Evolutionary conservation across 92 coral and sea anemone species (phyloP), one percentile per base, ranked within the genome.

Genomic region (Hydrozoanthus gracilis): DNA sequence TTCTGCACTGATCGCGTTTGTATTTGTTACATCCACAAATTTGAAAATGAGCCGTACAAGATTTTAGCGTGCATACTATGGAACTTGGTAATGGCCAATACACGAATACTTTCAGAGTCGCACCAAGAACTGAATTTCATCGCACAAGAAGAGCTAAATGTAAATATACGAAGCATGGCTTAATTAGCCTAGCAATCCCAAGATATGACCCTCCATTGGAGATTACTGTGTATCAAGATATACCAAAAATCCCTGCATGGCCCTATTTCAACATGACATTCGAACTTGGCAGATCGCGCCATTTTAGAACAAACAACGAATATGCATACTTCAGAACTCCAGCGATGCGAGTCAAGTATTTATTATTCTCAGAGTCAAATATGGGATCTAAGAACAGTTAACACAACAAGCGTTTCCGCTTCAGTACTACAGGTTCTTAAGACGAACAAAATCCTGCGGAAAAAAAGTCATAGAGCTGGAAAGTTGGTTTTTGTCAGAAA

Each of bases 401-500:
- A 69, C 47, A 18, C 74, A 69, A 7, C 11, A 18, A 47, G 74
- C 49, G 46, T 69, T 47, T 69, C 74, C 46, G 39, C 74, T 6
- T 69, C 74, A 69, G 74, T 69, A 69, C 47, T 69, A 18, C 11
- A 69, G 46, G 74, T 69, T 27, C 74, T 69, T 69, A 69, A 69
- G 49, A 2, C 74, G 39, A 69, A 27, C 46, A 69, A 3, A 12
- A 75, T 74, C 61, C 79, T 75, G 46, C 79, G 79, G 60, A 48
- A 75, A 75, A 75, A 75, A 50, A 45, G 79, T 75, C 79, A 75
- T 50, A 50, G 62, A 50, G 79, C 79, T 75, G 79, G 45, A 49
- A 75, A 75, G 8, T 75, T 75, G 49, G 79, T 75, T 48, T 75
- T 75, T 74, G n/a, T 74, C 79, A 74, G 50, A 45, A 74, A 74